Evolutionary conservation across 2,113 vertebrate genomes (phyloP), one percentile per base, ranked within the genome.

Genomic region (Narcine bancroftii): DNA sequence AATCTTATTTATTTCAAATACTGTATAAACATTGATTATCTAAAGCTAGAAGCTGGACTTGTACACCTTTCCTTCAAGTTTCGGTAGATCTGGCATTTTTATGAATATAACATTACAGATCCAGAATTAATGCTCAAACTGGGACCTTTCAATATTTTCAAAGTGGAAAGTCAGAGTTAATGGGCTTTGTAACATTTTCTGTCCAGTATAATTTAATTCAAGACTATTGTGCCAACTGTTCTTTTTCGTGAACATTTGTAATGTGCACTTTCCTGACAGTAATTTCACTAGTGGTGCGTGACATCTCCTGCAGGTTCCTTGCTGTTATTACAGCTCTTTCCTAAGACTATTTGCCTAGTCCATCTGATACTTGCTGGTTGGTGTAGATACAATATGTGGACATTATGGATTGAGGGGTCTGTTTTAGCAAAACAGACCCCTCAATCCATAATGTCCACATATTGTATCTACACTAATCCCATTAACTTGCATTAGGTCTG

Each of bases 181-280:
- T 66, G 39, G 63, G 39, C 65, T 19, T 66, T 91, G 65, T 71
- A 91, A 91, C 89, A 69, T 91, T 26, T 69, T 91, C 39, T 42
- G 89, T 45, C 63, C 65, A 71, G 89, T 91, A 91, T 91, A 42
- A 66, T 91, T 91, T 91, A 91, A 39, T 91, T 71, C 39, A 91
- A 71, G 65, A 24, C 39, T 45, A 11, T 66, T 69, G 11, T 29
- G 24, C 60, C 36, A 47, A 69, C 65, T 45, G 89, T 47, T 71
- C 63, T 69, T 69, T 69, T 66, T 65, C 6, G 63, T 29, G 65
- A 66, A 33, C 89, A 71, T 24, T 21, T 45, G 66, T 47, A 36
- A 17, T 87, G 17, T 63, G 53, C n/a, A n/a, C 33, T 21, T 10
- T 91, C 63, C 89, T 47, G 39, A 66, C 26, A 47, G 26, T 65